Evolutionary conservation across 2,888 invertebrate genomes (phyloP).

Genomic region (Yponomeuta plumbellus): DNA sequence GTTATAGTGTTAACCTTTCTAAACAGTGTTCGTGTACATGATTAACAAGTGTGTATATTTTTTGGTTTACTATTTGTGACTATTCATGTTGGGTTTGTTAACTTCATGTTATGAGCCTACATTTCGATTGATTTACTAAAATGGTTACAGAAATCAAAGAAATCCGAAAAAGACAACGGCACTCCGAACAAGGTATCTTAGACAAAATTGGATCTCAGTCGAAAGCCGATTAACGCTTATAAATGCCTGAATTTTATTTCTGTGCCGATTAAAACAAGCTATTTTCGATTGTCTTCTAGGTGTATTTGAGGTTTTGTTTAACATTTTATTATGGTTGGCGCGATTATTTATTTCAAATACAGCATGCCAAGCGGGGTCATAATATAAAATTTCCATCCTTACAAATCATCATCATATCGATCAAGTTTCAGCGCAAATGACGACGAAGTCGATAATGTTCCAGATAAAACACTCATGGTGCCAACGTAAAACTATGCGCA

Average conservation of each 20-base stretch:
- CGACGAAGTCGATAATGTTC: constrained; percentile 31
- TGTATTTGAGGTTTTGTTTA: not conserved
- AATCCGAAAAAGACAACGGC: constrained; percentile 82
- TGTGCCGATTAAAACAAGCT: constrained; percentile 9
- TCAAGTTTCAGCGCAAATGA: constrained; percentile 21
- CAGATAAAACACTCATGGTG: constrained; percentile 68
- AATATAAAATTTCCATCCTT: constrained; percentile 15
- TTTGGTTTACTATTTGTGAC: not conserved
- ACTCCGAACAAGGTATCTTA: constrained; percentile 83
- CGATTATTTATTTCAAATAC: constrained; percentile 26
- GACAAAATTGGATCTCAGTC: constrained; percentile 29
- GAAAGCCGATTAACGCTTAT: constrained; percentile 28
- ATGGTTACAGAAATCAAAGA: constrained; percentile 86
- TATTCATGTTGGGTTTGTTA: not conserved
- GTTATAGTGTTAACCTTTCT: not conserved
- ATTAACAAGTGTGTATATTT: not conserved
- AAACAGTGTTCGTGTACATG: not conserved
- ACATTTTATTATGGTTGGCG: constrained; percentile 19
- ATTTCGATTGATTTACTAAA: constrained; percentile 21
- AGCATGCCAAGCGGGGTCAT: constrained; percentile 53
- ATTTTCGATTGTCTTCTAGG: not conserved
- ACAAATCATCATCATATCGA: constrained; percentile 17
- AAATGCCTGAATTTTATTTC: constrained; percentile 26
- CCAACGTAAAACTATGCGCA: constrained; percentile 39
- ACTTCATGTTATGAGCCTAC: not conserved